A percentile compares a stretch with the other conserved stretches of the same genome.
Conservation (phyloP, 2,113 vertebrate genomes). For the Seriola aureovittata region DNA sequence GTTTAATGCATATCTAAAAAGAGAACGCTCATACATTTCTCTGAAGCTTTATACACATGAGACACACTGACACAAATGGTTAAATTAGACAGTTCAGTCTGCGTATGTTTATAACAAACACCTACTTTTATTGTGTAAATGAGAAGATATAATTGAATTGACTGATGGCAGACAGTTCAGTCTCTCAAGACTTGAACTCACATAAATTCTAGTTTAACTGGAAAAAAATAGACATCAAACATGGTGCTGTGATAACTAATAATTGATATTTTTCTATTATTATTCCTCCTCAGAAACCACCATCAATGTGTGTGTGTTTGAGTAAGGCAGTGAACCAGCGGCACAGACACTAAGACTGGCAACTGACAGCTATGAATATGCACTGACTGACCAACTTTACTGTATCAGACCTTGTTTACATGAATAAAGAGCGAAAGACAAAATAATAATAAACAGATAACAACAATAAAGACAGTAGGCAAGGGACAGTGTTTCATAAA, state of each 20-base stretch:
- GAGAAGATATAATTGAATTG: not conserved
- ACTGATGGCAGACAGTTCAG: not conserved
- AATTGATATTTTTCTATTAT: not conserved
- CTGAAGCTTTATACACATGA: not conserved
- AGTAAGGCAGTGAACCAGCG: not conserved
- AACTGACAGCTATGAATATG: not conserved
- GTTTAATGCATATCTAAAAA: not conserved
- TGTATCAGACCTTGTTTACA: not conserved
- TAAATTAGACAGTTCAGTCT: not conserved
- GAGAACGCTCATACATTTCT: not conserved
- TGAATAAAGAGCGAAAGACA: not conserved
- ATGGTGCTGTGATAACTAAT: not conserved
- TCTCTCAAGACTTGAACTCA: too few species aligned
- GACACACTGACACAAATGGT: not conserved
- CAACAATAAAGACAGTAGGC: not conserved
- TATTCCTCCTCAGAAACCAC: not conserved
- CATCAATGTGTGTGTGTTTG: not conserved
- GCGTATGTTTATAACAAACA: not conserved
- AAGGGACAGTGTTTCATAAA: not conserved
- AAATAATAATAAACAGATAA: not conserved
- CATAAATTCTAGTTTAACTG: not conserved
- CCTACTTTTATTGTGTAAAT: not conserved
- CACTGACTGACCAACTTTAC: not conserved
- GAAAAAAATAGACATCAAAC: not conserved
- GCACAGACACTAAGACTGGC: not conserved